Base-by-base conservation (phyloP, 1,140 invertebrate species). In the Drosophila rhopaloa region DNA sequence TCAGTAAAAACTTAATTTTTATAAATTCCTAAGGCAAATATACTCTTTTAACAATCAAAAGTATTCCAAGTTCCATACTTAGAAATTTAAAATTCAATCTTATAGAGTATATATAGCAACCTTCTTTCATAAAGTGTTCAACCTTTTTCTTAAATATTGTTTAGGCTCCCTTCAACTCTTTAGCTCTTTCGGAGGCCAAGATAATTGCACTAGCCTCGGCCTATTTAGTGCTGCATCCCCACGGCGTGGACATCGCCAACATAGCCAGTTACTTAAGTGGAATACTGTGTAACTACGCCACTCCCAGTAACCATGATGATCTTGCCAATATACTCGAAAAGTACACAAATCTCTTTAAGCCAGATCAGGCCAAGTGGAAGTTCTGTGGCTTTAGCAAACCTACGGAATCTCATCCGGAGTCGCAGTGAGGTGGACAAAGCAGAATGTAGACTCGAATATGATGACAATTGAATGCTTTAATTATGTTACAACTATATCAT, bases 171-270 rank as follows among this genome's bases (percentile, higher is more conserved):
- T 76, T 70, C 8, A 78, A 93, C 38, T 92, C 93, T 68, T 89
- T 94, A 54, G 93, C 92, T 5, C 92, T 94, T 56, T 92, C 93
- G 50, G 95, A 96, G 81, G 95, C 95, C 1, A 95, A 95, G 84
- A 91, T 96, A n/a, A 95, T 96, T 70, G 96, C 96, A 68, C 93
- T 98, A 41, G 95, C 97, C 50, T 95, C 96, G 14, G 96, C 96
- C 40, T 98, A 97, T 93, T 94, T 98, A 35, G 96, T 97, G 90
- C 96, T 98, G 46, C 97, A 98, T 93, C 97, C 97, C 0, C 96
- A 96, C 89, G 97, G 97, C 44, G 96, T 97, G 2, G 96, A 96
- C 61, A 94, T 97, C 4, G 96, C 97, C 91, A 96, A 97, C 85
- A 95, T 98, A 76, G 96, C 96, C 95, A 97, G 95, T 5, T 97